phyloP scores from a whole-genome alignment of 2,797 vertebrate species.

The Alcedo quadribrachys region DNA sequence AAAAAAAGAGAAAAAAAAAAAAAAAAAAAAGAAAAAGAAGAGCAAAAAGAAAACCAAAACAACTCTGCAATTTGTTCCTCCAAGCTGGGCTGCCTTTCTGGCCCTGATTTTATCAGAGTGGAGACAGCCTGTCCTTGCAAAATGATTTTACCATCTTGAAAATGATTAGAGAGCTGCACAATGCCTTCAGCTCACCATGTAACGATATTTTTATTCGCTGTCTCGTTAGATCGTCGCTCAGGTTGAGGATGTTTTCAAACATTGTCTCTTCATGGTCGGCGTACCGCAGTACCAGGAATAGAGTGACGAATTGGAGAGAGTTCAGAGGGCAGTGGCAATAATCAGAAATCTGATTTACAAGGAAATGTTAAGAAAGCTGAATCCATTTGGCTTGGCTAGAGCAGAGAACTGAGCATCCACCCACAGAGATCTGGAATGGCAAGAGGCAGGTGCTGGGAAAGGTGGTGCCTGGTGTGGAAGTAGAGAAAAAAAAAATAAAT shows the following conservation, averaged over 20 bases:
- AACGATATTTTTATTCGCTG: slow-evolving; percentile 42
- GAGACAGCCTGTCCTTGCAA: slow-evolving; percentile 70
- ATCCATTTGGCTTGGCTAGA: background rate
- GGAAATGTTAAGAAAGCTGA: slow-evolving; percentile 43
- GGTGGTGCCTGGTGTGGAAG: background rate
- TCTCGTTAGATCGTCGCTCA: slow-evolving; percentile 45
- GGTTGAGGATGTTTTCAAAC: slow-evolving; percentile 52
- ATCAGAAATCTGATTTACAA: slow-evolving; percentile 66
- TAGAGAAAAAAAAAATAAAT: background rate
- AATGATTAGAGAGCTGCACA: slow-evolving; percentile 60
- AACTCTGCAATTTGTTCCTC: slow-evolving; percentile 62
- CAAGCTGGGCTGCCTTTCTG: slow-evolving; percentile 59
- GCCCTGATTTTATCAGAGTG: slow-evolving; percentile 67
- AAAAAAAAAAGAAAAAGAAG: fast-evolving
- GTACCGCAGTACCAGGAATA: slow-evolving; percentile 12
- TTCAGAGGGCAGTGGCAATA: slow-evolving; percentile 46
- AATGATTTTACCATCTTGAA: slow-evolving; percentile 66
- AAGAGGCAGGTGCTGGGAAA: background rate
- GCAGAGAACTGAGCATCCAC: background rate
- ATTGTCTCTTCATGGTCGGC: slow-evolving; percentile 39
- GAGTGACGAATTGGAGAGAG: slow-evolving; percentile 25
- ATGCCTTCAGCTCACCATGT: slow-evolving; percentile 47
- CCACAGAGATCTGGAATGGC: background rate
- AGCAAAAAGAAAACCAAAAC: fast-evolving
- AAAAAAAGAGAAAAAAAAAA: fast-evolving